A percentile compares a stretch with the other conserved stretches of the same genome.
Conservation (phyloP, 2,797 vertebrate genomes). For the Rhabdophis nuchalis region DNA sequence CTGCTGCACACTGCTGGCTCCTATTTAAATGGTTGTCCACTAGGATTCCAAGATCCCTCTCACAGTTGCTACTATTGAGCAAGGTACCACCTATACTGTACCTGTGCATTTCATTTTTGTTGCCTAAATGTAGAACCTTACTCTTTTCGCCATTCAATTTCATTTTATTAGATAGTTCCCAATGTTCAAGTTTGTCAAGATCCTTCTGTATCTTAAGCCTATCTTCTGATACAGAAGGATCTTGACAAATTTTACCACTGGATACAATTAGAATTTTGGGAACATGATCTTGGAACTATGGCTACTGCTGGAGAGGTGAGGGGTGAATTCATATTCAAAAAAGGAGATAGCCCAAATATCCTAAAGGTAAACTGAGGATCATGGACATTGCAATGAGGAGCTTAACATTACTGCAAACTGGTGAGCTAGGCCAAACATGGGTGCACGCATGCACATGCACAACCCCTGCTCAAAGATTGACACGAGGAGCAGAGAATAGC, state of each 20-base stretch:
- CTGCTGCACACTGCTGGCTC: too few relatives aligned
- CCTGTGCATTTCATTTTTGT: too few relatives aligned
- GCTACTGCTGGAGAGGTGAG: neutral
- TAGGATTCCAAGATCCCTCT: too few relatives aligned
- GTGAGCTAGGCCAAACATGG: neutral
- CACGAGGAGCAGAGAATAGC: neutral
- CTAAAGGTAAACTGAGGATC: neutral
- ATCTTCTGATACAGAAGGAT: too few relatives aligned
- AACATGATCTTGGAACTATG: neutral
- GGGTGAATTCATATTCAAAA: neutral
- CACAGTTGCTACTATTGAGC: too few relatives aligned
- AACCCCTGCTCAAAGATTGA: neutral
- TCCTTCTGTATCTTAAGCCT: too few relatives aligned
- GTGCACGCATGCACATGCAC: neutral
- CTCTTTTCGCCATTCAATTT: too few relatives aligned
- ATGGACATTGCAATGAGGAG: neutral
- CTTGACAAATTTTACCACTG: neutral
- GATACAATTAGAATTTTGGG: neutral
- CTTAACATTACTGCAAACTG: neutral
- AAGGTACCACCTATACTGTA: too few relatives aligned
- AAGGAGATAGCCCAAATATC: neutral
- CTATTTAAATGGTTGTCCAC: too few relatives aligned
- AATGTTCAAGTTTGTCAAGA: too few relatives aligned
- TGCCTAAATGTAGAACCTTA: too few relatives aligned
- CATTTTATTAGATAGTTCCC: too few relatives aligned